Evolutionary conservation across 2,888 invertebrate genomes (phyloP).

Genomic region (Ernsta delagoae): DNA sequence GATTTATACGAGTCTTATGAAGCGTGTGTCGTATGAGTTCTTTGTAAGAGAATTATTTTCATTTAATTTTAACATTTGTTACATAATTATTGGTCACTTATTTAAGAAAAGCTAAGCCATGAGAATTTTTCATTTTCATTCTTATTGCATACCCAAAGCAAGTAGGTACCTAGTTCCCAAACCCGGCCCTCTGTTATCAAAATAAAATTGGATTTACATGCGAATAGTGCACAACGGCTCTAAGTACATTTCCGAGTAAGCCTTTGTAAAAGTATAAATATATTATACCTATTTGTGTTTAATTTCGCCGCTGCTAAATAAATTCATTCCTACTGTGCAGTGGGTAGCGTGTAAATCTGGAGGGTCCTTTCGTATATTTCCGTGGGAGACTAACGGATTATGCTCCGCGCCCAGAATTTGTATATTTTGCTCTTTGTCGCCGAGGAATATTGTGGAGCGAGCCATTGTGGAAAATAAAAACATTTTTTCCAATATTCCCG

Average conservation of each 20-base stretch:
- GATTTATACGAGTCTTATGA: too few relatives aligned
- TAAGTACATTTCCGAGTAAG: conserved; percentile 40
- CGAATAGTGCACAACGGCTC: conserved; percentile 27
- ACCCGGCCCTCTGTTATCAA: not conserved
- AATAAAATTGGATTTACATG: conserved; percentile 22
- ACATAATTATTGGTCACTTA: not conserved
- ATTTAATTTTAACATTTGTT: too few relatives aligned
- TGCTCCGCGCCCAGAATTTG: conserved; percentile 52
- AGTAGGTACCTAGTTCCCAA: not conserved
- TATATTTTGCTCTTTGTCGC: conserved; percentile 58
- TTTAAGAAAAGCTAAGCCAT: not conserved
- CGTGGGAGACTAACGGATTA: conserved; percentile 62
- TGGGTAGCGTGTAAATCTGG: conserved; percentile 56
- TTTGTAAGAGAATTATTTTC: not conserved
- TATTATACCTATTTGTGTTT: conserved; percentile 57
- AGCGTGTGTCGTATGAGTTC: too few relatives aligned
- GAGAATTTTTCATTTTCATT: not conserved
- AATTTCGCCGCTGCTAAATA: conserved; percentile 63
- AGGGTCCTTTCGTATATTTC: conserved; percentile 64
- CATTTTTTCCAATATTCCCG: conserved; percentile 41
- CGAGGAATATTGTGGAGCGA: conserved; percentile 43
- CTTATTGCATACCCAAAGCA: not conserved
- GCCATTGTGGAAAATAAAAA: conserved; percentile 42
- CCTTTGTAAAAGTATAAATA: conserved; percentile 52
- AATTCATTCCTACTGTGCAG: conserved; percentile 62